Conservation (phyloP, 2,113 vertebrate genomes). For the Crotalus tigris region DNA sequence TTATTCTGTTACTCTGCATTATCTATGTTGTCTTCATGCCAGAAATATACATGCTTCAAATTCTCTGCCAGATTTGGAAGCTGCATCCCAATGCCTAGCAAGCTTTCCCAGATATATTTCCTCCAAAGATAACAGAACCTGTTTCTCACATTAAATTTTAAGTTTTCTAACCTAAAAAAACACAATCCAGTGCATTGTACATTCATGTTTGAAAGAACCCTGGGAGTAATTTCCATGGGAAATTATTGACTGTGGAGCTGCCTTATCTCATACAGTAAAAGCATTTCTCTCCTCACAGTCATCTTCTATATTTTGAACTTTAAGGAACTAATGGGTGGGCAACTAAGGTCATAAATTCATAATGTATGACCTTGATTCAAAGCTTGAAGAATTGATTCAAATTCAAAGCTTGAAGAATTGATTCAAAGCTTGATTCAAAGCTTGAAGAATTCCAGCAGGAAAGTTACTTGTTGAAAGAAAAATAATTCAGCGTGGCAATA, state of each 20-base stretch:
- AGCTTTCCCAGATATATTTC: background rate
- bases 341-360: background rate
- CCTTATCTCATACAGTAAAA: background rate
- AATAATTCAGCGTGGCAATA: background rate
- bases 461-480: constrained; percentile 1
- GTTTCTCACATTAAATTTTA: background rate
- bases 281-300: background rate
- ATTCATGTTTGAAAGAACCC: background rate
- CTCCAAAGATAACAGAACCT: background rate
- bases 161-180: background rate
- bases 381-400: background rate
- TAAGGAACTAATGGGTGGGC: background rate
- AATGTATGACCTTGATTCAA: background rate
- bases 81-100: background rate
- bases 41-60: background rate
- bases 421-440: background rate
- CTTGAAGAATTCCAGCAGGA: background rate
- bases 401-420: background rate
- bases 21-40: background rate
- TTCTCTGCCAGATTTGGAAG: background rate
- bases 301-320: background rate
- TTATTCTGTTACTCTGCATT: background rate
- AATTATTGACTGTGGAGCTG: background rate
- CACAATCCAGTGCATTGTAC: background rate
- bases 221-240: background rate